These are phyloP conservation scores for Platygyra sinensis DNA, from an alignment of 64 coral and sea anemone species.

Conservation along the genomic window DNA sequence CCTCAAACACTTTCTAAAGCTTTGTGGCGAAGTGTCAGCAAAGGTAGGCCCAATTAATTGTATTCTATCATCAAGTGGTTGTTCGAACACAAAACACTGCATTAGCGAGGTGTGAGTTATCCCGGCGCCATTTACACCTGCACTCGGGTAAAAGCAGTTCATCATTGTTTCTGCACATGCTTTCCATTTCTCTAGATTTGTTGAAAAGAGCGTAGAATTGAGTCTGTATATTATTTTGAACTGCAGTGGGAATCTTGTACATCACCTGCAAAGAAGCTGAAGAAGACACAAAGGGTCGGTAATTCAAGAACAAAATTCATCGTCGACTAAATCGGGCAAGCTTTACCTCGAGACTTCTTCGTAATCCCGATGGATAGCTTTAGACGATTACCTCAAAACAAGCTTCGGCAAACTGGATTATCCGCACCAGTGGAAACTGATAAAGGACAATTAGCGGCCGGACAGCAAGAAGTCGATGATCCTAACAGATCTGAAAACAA, in stretches of 20 bases:
- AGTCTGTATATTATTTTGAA: background rate
- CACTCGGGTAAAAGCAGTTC: conserved; percentile 60
- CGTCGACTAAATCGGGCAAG: background rate
- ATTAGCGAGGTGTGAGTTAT: conserved; percentile 83
- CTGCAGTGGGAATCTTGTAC: background rate
- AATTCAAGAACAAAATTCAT: background rate
- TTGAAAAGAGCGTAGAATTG: conserved; percentile 11
- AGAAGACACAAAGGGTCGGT: background rate
- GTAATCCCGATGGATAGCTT: background rate
- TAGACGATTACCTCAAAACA: conserved; percentile 8
- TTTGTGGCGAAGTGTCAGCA: conserved; percentile 54
- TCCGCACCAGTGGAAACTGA: conserved; percentile 6
- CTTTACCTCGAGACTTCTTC: background rate
- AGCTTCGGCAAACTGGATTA: conserved; percentile 16
- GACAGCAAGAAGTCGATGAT: conserved; percentile 17
- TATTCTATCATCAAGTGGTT: conserved; percentile 55
- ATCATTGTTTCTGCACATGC: conserved; percentile 89
- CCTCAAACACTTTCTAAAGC: conserved; percentile 53
- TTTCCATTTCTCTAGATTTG: conserved; percentile 58
- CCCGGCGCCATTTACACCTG: conserved; percentile 88
- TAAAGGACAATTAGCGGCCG: conserved; percentile 5
- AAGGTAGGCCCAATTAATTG: conserved; percentile 47
- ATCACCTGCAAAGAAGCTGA: background rate
- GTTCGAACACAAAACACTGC: conserved; percentile 72
- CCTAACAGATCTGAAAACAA: conserved; percentile 23